Conservation (phyloP, 2,888 invertebrate genomes). For the Geotrupes spiniger region DNA sequence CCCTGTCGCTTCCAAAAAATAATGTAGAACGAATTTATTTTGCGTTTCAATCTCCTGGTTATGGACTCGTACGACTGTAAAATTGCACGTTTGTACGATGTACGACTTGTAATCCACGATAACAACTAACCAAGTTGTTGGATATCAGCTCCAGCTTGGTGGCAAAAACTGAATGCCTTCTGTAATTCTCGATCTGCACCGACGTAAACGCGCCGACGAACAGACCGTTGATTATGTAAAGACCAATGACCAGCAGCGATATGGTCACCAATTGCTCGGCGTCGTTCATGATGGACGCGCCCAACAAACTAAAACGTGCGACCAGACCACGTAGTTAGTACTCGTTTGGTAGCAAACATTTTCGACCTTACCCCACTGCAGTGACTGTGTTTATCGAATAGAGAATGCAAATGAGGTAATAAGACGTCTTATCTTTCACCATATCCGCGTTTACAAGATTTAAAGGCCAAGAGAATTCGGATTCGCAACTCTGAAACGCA, state of each 20-base stretch:
- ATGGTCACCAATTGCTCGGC: slow-evolving; percentile 22
- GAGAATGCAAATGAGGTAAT: no score
- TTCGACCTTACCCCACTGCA: no score
- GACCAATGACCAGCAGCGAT: slow-evolving; percentile 23
- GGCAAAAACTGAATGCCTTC: slow-evolving; percentile 24
- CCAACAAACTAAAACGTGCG: no score
- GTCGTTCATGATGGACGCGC: slow-evolving; percentile 1
- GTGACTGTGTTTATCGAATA: no score
- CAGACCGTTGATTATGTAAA: slow-evolving; percentile 26
- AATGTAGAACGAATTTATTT: slow-evolving; percentile 26
- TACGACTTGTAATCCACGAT: no score
- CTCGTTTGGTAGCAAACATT: no score
- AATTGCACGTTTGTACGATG: slow-evolving; percentile 7
- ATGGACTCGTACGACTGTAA: slow-evolving; percentile 17
- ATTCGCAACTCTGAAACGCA: no score
- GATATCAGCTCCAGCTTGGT: slow-evolving; percentile 21
- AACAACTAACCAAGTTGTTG: slow-evolving; percentile 19
- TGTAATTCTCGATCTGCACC: slow-evolving; percentile 28
- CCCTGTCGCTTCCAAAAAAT: slow-evolving; percentile 29
- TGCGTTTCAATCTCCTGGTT: slow-evolving; percentile 21
- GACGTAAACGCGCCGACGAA: slow-evolving; percentile 31
- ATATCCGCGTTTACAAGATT: no score
- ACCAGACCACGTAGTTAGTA: no score
- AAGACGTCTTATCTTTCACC: no score
- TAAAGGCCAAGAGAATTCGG: no score